phyloP scores from a whole-genome alignment of 2,113 vertebrate species.

The Chloroceryle aenea region DNA sequence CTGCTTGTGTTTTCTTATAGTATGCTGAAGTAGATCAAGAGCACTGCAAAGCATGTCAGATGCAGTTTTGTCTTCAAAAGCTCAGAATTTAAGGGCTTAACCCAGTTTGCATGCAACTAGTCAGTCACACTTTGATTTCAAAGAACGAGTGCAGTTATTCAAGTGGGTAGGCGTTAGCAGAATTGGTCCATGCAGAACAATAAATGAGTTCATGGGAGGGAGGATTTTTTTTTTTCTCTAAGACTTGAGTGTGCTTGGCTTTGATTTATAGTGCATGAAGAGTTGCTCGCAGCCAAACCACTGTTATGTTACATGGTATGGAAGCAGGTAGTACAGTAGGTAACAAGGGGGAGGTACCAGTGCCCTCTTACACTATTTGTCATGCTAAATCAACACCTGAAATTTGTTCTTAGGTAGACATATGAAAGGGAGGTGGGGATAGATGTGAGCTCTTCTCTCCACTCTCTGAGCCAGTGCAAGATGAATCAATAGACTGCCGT shows the following conservation, averaged over 20 bases:
- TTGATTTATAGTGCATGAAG: neutral
- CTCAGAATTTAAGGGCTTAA: conserved; percentile 29
- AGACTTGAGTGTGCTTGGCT: neutral
- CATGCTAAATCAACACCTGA: neutral
- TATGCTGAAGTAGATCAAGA: conserved; percentile 12
- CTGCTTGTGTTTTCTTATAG: neutral
- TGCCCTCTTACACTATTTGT: neutral
- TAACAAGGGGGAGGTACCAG: neutral
- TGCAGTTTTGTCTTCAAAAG: conserved; percentile 25
- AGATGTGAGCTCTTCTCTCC: neutral
- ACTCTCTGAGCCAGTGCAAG: neutral
- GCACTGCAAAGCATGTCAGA: neutral
- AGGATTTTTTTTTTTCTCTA: neutral
- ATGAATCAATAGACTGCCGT: neutral
- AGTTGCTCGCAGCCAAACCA: neutral
- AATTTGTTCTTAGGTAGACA: neutral
- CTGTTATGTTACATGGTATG: neutral
- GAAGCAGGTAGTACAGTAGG: neutral
- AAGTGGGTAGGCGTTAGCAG: neutral
- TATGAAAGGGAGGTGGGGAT: neutral
- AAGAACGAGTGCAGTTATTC: neutral
- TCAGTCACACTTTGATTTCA: conserved; percentile 9
- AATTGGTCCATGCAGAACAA: neutral
- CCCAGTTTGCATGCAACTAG: neutral
- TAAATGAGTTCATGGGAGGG: neutral